phyloP scores from a whole-genome alignment of 2,888 invertebrate genomes.

The Nemapogon koenigi region DNA sequence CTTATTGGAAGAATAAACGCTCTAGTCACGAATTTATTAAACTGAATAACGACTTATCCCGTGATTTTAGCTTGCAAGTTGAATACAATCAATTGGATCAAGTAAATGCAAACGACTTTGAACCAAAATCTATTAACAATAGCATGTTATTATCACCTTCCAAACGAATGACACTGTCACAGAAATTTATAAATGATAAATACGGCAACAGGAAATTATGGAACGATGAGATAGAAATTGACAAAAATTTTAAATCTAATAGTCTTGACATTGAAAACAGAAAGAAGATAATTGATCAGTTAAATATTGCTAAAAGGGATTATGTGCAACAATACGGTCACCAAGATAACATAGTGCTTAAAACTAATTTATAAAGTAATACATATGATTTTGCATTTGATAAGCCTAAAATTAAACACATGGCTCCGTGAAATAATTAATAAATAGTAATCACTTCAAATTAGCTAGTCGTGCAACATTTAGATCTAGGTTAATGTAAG shows the following conservation, averaged over 20 bases:
- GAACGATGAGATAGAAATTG: slow-evolving; percentile 39
- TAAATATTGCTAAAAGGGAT: slow-evolving; percentile 40
- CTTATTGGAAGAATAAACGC: slow-evolving; percentile 55
- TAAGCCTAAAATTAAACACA: no score
- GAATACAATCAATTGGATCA: slow-evolving; percentile 60
- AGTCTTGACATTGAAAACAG: slow-evolving; percentile 39
- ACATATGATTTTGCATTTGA: background rate
- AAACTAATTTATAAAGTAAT: slow-evolving; percentile 23
- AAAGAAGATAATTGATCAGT: slow-evolving; percentile 44
- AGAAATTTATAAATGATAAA: slow-evolving; percentile 62
- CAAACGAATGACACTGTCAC: slow-evolving; percentile 51
- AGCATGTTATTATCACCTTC: slow-evolving; percentile 31
- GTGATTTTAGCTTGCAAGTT: slow-evolving; percentile 51
- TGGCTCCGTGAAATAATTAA: no score
- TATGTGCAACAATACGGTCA: slow-evolving; percentile 33
- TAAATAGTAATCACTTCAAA: no score
- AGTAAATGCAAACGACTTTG: slow-evolving; percentile 40
- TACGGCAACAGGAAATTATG: slow-evolving; percentile 57
- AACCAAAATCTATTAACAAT: slow-evolving; percentile 38
- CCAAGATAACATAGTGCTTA: slow-evolving; percentile 28
- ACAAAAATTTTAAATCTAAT: slow-evolving; percentile 35
- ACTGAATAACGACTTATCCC: slow-evolving; percentile 35
- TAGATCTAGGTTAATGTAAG: no score
- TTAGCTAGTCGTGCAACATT: no score
- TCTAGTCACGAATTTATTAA: slow-evolving; percentile 49